Base-by-base conservation (phyloP, 2,113 vertebrate genomes). In the Heptranchias perlo region DNA sequence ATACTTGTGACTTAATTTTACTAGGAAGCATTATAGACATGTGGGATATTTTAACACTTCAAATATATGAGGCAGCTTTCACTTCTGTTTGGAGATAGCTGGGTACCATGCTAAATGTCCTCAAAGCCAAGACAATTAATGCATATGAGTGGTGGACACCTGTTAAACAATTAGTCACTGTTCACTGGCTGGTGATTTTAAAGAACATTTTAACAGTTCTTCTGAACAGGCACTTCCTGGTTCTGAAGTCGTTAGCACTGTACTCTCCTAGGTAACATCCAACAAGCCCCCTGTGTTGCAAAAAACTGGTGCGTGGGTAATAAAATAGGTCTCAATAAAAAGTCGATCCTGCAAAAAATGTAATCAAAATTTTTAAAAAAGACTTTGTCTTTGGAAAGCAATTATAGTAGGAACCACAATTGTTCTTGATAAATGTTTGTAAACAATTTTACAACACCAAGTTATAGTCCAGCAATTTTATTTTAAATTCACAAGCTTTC, bases 111-210 rank as follows among this genome's bases (percentile, higher is more conserved):
- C 47, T 16, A 44, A 14, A 25, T 18, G 5, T 49, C n/a, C 23
- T 39, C 31, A 39, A 82, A 82, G 35, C 10, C n/a, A n/a, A n/a
- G n/a, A n/a, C n/a, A n/a, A 28, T 44, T 94, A 94, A 94, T 94
- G 93, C 93, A 94, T 67, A 94, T 62, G 61, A 67, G 93, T 67
- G 39, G 62, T 47, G 62, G 64, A 94, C 21, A 94, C 93, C 93
- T 94, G 93, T 44, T 67, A 94, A 67, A 67, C 11, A 67, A 94
- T 94, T 47, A 94, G 93, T 94, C 62, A 67, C 44, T 94, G 64
- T 94, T 65, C 62, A 94, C 64, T 94, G 64, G 93, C 93, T 94
- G 93, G 93, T 94, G 93, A 67, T 67, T 47, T 39, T 64, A 94
- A 94, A 94, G 92, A 94, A 92, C 89, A 61, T 61, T 86, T 92